Evolutionary conservation across 2,113 vertebrate genomes (phyloP), one percentile per base, ranked within the genome.

Genomic region (Furnarius figulus): DNA sequence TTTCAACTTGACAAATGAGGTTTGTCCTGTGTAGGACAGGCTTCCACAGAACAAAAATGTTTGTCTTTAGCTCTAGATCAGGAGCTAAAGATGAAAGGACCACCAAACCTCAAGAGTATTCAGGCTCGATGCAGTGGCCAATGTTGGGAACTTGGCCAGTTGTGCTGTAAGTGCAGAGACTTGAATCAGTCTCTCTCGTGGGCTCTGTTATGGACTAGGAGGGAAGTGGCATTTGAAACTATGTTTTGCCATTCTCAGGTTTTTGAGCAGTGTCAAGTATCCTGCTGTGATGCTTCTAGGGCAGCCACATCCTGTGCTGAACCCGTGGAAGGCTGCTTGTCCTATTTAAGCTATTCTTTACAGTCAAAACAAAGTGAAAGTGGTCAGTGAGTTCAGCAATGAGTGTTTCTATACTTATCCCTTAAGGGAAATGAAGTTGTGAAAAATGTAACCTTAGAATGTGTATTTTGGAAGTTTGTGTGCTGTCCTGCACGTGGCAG

Each of bases 171-270:
- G 16, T 1, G 0, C 0, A 2, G 47, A 58, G 47, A 46, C 28
- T 23, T 0, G 1, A 35, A 59, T 86, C n/a, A 55, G 22, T n/a
- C n/a, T 67, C 33, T 56, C 33, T 52, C 9, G 1, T 10, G 47
- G 66, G 37, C 40, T 68, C 14, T 63, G 9, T 28, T 80, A 8
- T 1, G 37, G 63, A 10, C 50, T 42, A 21, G 8, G 72, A 24
- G 49, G 17, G 46, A 55, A 71, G 22, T 16, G n/a, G 27, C 1
- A 1, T 72, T 72, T 79, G 47, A 72, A 92, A 44, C 12, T 33
- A 40, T 0, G 0, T 77, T 82, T 61, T 2, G 8, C 7, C 15
- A 2, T 47, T 66, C 14, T 47, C 21, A 12, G 3, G 35, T 40
- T 58, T 61, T 68, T 68, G 22, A 31, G 25, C 25, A 28, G 10